Percentiles rank a stretch among this genome's conserved stretches.
Conservation (phyloP, 2,888 invertebrate genomes). For the Bedellia somnulentella region DNA sequence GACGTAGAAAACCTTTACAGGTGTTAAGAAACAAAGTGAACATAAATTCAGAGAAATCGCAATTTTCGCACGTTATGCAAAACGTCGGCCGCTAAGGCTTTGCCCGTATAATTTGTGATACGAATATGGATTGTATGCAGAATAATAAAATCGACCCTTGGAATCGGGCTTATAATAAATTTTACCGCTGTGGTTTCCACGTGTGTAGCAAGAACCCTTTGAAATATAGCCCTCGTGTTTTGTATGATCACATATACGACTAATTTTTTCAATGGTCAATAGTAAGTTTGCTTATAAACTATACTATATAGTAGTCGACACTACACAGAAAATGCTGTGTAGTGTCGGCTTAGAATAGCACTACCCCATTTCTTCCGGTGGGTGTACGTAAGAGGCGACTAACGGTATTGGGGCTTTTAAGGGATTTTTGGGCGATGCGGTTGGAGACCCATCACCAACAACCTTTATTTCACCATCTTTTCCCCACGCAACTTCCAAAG, state of each 20-base stretch:
- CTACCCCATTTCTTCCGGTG: too few relatives aligned
- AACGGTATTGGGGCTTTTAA: background rate
- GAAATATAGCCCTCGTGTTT: constrained; percentile 1
- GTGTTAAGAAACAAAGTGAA: constrained; percentile 12
- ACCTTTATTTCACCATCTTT: too few relatives aligned
- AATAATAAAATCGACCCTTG: constrained; percentile 53
- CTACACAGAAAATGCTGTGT: background rate
- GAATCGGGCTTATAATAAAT: constrained; percentile 41
- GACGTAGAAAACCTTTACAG: too few relatives aligned
- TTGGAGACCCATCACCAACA: too few relatives aligned
- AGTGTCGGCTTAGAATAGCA: too few relatives aligned
- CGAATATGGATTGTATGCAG: constrained; percentile 55
- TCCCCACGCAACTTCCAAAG: too few relatives aligned
- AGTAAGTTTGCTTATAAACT: background rate
- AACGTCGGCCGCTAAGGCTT: constrained; percentile 32
- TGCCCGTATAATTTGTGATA: constrained; percentile 50
- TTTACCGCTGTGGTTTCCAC: constrained; percentile 23
- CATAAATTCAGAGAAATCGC: constrained; percentile 31
- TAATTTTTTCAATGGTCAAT: background rate
- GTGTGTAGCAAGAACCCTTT: constrained; percentile 6
- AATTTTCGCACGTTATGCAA: constrained; percentile 46
- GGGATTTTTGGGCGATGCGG: background rate
- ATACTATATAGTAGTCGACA: background rate
- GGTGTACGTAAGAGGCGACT: too few relatives aligned
- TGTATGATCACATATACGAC: background rate